These are phyloP conservation scores for Himalopsyche anomala DNA, from an alignment of 2,888 invertebrate genomes.

Conservation along the genomic window DNA sequence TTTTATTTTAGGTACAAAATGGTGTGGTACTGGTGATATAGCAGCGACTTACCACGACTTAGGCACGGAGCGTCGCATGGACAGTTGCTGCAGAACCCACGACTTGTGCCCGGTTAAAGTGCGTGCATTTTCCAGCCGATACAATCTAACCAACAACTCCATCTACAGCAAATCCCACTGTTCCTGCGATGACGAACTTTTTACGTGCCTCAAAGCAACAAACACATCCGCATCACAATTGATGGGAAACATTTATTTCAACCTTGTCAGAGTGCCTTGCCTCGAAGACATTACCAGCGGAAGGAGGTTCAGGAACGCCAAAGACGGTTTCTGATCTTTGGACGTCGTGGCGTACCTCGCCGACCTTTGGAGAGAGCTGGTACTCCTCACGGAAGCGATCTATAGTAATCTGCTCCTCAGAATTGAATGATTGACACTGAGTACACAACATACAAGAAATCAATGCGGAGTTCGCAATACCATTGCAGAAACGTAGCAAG, in stretches of 20 bases:
- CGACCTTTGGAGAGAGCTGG: constrained; percentile 25
- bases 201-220: constrained; percentile 86
- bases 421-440: constrained; percentile 40
- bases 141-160: constrained; percentile 90
- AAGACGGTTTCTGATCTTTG: constrained; percentile 74
- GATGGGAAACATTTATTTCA: constrained; percentile 92
- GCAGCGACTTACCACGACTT: constrained; percentile 90
- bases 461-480: constrained; percentile 7
- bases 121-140: constrained; percentile 82
- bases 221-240: constrained; percentile 84
- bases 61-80: constrained; percentile 83
- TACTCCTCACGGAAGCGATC: constrained; percentile 3
- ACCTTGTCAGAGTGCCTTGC: constrained; percentile 86
- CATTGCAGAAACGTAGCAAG: constrained; percentile 14
- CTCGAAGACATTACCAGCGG: constrained; percentile 78
- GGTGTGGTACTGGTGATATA: constrained; percentile 95
- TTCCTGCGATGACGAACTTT: constrained; percentile 89
- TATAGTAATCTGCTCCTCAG: constrained; percentile 25
- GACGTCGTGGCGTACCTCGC: constrained; percentile 46
- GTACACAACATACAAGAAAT: background rate
- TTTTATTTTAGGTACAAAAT: constrained; percentile 84
- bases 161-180: constrained; percentile 94
- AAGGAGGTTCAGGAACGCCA: constrained; percentile 74
- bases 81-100: constrained; percentile 92
- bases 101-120: constrained; percentile 93